Evolutionary conservation across 2,797 vertebrate species (phyloP), one percentile per base, ranked within the genome.

Genomic region (Percopsis omiscomaycus): DNA sequence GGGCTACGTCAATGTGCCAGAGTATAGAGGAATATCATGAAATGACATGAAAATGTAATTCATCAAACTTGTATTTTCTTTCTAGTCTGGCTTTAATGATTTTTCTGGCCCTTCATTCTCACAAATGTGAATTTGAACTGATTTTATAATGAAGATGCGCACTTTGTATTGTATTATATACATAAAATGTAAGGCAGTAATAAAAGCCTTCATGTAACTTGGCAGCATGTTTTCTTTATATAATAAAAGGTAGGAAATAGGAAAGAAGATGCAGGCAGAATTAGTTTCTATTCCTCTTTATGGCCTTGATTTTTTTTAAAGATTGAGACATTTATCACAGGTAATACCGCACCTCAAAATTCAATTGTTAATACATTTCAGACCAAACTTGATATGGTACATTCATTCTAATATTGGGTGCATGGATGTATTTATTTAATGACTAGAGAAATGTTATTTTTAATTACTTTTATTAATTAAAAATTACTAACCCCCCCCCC

Each of bases 91-190:
- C 51, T 69, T 69, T 22, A 13, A n/a, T 59, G 50, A 55, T 71
- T 62, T 15, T 3, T 13, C 29, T 4, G 4, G 14, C 37, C 67
- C 69, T 75, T 75, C 69, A 77, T 83, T 74, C 85, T 86, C 80
- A 44, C 55, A 84, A 85, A 90, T 92, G 89, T 91, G 89, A 91
- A 90, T 84, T 89, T 85, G 74, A 80, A 73, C 72, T 85, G 72
- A 89, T 92, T 93, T 92, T 91, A 84, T 91, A 89, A 89, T 74
- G 69, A 83, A 22, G 2, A 66, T 22, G 2, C 71, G 55, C 44
- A 73, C 68, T 42, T 42, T 75, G 64, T 46, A 71, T 42, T 71
- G 62, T 83, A 75, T 80, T 80, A 71, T 73, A 71, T 75, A 69
- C 69, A 52, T 22, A 54, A 16, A 66, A 59, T 80, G 79, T 73